phyloP scores from a whole-genome alignment of 1,140 invertebrate genomes.

The Penaeus chinensis region DNA sequence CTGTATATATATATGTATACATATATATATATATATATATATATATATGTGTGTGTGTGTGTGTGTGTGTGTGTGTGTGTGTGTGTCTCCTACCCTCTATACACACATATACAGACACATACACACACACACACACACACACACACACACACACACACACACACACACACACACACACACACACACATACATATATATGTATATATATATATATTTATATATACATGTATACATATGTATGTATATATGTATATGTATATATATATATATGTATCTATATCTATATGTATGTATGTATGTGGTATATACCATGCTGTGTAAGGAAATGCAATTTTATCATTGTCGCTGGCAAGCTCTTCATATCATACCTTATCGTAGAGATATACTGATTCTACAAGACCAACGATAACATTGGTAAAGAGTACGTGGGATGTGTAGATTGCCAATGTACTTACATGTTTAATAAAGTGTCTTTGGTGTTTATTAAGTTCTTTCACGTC shows the following conservation, averaged over 20 bases:
- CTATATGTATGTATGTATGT: not conserved
- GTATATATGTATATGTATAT: not conserved
- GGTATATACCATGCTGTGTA: not conserved
- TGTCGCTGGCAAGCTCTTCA: not conserved
- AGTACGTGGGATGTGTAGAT: too few relatives aligned
- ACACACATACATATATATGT: not conserved
- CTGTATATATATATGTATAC: not conserved
- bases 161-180: not conserved
- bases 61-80: conserved; percentile 32
- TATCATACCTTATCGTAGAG: not conserved
- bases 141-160: too few relatives aligned
- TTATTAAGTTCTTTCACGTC: too few relatives aligned
- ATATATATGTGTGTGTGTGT: conserved; percentile 20
- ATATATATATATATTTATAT: not conserved
- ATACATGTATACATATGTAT: not conserved
- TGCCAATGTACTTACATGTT: too few relatives aligned
- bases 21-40: conserved; percentile 11
- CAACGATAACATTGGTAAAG: too few relatives aligned
- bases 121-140: not conserved
- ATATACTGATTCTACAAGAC: too few relatives aligned
- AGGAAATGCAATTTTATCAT: not conserved
- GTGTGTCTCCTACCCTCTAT: conserved; percentile 1
- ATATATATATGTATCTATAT: not conserved
- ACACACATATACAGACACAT: not conserved
- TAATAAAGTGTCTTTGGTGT: too few relatives aligned